phyloP scores from a whole-genome alignment of 2,113 vertebrate species.

The Lethenteron reissneri region DNA sequence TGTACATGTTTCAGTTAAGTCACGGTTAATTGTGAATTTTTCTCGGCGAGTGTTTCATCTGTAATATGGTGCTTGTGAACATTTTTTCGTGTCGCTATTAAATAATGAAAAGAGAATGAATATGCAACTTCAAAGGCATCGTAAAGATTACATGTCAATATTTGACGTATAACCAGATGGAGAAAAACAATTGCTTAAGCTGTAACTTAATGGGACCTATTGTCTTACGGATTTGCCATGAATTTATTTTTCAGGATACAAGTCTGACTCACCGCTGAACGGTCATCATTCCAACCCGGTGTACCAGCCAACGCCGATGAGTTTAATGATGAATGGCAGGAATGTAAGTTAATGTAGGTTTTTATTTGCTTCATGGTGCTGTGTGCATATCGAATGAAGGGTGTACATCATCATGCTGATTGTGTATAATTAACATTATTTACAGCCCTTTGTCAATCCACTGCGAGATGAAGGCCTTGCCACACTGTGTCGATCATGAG shows the following conservation, averaged over 20 bases:
- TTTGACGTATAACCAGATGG: not conserved
- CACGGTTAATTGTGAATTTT: not conserved
- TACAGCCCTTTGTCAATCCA: too few relatives aligned
- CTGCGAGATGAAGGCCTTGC: too few relatives aligned
- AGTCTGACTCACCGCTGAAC: not conserved
- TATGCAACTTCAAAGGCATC: not conserved
- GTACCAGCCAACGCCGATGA: not conserved
- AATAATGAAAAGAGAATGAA: too few relatives aligned
- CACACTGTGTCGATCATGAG: too few relatives aligned
- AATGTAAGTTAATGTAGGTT: not conserved
- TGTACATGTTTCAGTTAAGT: not conserved
- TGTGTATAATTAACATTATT: too few relatives aligned
- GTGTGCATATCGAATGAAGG: too few relatives aligned
- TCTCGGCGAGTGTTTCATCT: not conserved
- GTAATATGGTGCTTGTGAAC: not conserved
- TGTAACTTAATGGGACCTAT: not conserved
- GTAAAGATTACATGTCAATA: not conserved
- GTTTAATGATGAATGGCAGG: not conserved
- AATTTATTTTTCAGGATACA: not conserved
- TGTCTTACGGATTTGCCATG: not conserved
- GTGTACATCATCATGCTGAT: too few relatives aligned
- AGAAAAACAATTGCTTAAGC: too few relatives aligned
- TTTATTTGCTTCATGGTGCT: not conserved
- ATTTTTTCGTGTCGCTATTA: not conserved
- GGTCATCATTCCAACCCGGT: not conserved